Base-by-base conservation (phyloP, 92 coral and sea anemone genomes). In the Actinostola sp. region DNA sequence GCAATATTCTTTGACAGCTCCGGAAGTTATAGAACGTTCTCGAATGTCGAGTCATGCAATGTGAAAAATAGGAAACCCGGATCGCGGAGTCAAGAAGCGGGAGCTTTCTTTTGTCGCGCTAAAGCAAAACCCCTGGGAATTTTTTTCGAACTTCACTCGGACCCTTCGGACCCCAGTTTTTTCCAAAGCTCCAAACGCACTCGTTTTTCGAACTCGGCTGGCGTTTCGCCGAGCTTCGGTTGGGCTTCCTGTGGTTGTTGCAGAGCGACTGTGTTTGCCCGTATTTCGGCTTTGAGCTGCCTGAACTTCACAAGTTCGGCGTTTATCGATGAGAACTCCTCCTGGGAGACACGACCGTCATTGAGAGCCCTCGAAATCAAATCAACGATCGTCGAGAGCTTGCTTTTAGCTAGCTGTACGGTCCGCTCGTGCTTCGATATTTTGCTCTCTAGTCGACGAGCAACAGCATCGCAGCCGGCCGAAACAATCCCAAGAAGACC, bases 391-490 rank as follows among this genome's bases (percentile, higher is more conserved):
- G 49, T 25, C 44, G 16, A 53, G n/a, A 30, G 50, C 66, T 78
- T 78, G 65, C 73, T 66, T 38, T 76, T 12, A 44, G 76, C 77
- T 28, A 78, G 77, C 25, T 21, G 30, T 25, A 68, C 36, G 27
- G 77, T 67, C 21, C 45, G 36, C 58, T 78, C 84, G 67, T 57
- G 77, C 31, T 67, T 78, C 0, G 70, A 10, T 16, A 78, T 68
- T 42, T 68, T 78, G 10, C 24, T 20, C 1, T 31, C 36, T 4
- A 69, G 49, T 9, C 51, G 52, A 17, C 45, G 38, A n/a, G 57
- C 13, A 29, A 24, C 12, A 31, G 39, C 36, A 11, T 51, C 3
- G 8, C 14, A 9, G 33, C 24, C 17, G 9, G 55, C 55, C 2
- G 32, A 31, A 2, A 26, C 33, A 20, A 48, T 34, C 13, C 76